Base-by-base conservation (phyloP, 1,140 invertebrate genomes). In the Papilio helenus region DNA sequence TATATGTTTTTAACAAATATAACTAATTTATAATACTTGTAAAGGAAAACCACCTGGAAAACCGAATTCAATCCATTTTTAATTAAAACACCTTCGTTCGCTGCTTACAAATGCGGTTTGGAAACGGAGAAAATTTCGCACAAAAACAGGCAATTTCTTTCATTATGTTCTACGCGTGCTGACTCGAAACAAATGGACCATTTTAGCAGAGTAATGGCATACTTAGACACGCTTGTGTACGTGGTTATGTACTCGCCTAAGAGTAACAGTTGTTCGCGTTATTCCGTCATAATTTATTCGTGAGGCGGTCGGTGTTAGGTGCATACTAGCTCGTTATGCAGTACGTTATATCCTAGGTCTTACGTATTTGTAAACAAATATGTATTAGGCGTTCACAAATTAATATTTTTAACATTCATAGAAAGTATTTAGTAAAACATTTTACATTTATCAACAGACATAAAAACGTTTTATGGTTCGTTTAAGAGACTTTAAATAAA, bases 171-270 rank as follows among this genome's bases (percentile, higher is more conserved):
- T 79, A 80, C 80, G 82, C 79, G 83, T 81, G 68, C 81, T 79
- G 76, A 82, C 85, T 79, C 72, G 72, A 80, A 81, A 86, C 79
- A 82, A 86, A 86, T 83, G 83, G 82, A 79, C 83, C 81, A 86
- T 86, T 86, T 80, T 79, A 73, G 73, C 76, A 81, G 80, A 85
- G 81, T 86, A 86, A 86, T 85, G 81, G 84, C 80, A 76, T 79
- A 85, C 85, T 85, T 84, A 85, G 80, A 85, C 72, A 79, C 79
- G 77, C 79, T 82, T 84, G 82, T 86, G 77, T 82, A 82, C 79
- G 79, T 81, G 80, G 79, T 83, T 87, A 80, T 85, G 84, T 85
- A 85, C 78, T 68, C 81, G 80, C 39, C 76, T 72, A 71, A 78
- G 80, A 55, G 80, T 71, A 79, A 81, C 71, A 79, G 61, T 79